Evolutionary conservation across 2,888 invertebrate genomes (phyloP).

Genomic region (Hanleya hanleyi): DNA sequence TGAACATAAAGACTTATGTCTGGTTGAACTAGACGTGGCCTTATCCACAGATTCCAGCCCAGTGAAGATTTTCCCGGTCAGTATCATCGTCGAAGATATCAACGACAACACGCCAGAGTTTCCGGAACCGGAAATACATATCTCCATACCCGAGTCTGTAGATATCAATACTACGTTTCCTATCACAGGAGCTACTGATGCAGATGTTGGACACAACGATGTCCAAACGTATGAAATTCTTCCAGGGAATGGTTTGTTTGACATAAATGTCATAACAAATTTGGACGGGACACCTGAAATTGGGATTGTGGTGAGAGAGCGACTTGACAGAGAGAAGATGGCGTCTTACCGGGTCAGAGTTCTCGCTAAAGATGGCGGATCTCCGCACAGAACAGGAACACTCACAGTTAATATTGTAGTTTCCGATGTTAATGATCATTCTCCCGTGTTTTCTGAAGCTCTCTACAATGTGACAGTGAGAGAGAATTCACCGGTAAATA

Average conservation of each 20-base stretch:
- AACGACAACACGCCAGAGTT: slow-evolving; percentile 62
- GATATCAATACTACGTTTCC: slow-evolving; percentile 38
- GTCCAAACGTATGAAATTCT: slow-evolving; percentile 45
- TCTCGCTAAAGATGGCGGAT: slow-evolving; percentile 25
- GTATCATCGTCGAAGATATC: slow-evolving; percentile 48
- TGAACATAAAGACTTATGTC: slow-evolving; percentile 33
- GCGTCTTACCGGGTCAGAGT: slow-evolving; percentile 27
- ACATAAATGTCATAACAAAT: slow-evolving; percentile 36
- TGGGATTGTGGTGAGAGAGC: slow-evolving; percentile 26
- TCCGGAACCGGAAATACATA: slow-evolving; percentile 24
- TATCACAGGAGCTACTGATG: slow-evolving; percentile 47
- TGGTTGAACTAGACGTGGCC: slow-evolving; percentile 50
- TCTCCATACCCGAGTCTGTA: slow-evolving; percentile 49
- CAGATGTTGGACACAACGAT: slow-evolving; percentile 45
- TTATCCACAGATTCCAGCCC: slow-evolving; percentile 37
- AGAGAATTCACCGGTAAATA: background rate
- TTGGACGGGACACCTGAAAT: slow-evolving; percentile 50
- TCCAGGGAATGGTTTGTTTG: slow-evolving; percentile 43
- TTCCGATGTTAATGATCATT: slow-evolving; percentile 22
- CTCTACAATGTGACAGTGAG: slow-evolving; percentile 11
- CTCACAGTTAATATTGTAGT: slow-evolving; percentile 16
- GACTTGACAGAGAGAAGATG: slow-evolving; percentile 31
- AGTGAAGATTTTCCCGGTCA: slow-evolving; percentile 49
- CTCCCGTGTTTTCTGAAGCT: slow-evolving; percentile 15
- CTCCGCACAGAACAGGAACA: slow-evolving; percentile 9